Percentiles rank a stretch among this genome's conserved stretches.
Evolutionary conservation across 2,113 vertebrate species (phyloP).

Genomic region (Phodopus roborovskii): DNA sequence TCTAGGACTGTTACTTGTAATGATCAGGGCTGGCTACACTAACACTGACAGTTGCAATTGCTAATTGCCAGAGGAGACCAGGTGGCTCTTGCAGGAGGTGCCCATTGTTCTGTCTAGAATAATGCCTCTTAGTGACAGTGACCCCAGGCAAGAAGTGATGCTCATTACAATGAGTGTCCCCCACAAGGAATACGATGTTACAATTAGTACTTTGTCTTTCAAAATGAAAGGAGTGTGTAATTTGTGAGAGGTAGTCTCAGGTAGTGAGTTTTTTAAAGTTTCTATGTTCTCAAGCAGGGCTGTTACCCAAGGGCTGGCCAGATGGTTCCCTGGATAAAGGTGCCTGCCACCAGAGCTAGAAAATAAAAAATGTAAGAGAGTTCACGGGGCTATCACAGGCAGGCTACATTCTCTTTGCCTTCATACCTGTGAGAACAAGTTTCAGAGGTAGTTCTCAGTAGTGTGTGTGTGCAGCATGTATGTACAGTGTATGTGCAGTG

Average conservation of each 20-base stretch:
- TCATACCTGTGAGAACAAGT: slow-evolving; percentile 22
- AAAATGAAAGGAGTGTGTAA: slow-evolving; percentile 27
- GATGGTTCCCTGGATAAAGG: neutral
- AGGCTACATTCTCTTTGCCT: neutral
- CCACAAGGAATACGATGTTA: neutral
- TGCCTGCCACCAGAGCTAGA: neutral
- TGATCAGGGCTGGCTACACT: neutral
- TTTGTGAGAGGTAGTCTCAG: neutral
- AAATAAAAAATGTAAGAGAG: neutral
- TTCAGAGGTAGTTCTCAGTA: slow-evolving; percentile 20
- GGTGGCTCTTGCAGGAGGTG: neutral
- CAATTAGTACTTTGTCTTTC: slow-evolving; percentile 23
- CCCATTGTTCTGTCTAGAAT: neutral
- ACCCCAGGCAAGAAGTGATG: neutral
- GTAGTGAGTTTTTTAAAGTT: neutral
- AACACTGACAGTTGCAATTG: neutral
- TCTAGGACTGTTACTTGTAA: neutral
- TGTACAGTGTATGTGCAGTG: too few species aligned
- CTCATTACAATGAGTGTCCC: neutral
- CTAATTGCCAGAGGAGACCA: neutral
- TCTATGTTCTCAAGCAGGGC: neutral
- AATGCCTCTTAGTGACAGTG: neutral
- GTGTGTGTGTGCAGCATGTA: too few species aligned
- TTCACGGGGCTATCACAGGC: neutral
- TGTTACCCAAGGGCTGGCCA: neutral